phyloP scores from a whole-genome alignment of 35 echinoderm and acorn worm genomes.

The Apostichopus japonicus region DNA sequence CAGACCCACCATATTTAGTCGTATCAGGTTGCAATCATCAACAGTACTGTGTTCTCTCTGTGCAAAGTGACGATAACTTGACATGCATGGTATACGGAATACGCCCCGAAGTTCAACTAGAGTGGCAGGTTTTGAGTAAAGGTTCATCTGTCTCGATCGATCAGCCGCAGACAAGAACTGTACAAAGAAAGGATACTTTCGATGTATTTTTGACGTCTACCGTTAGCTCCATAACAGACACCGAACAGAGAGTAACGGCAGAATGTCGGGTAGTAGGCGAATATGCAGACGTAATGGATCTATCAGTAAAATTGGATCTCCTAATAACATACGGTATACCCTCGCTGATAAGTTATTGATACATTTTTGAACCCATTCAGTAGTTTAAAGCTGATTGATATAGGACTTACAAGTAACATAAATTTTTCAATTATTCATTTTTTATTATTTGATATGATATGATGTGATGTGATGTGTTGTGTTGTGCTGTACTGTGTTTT shows the following conservation, averaged over 20 bases:
- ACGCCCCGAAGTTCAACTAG: neutral
- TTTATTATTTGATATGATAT: too few species aligned
- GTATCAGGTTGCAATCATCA: neutral
- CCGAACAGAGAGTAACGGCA: neutral
- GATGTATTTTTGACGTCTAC: neutral
- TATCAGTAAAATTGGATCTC: neutral
- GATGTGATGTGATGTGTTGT: too few species aligned
- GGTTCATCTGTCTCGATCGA: neutral
- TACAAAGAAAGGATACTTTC: neutral
- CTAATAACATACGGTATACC: neutral
- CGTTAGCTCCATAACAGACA: too few species aligned
- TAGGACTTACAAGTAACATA: neutral
- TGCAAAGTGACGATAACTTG: neutral
- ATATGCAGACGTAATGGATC: neutral
- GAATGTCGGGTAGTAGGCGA: neutral
- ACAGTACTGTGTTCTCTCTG: neutral
- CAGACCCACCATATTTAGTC: neutral
- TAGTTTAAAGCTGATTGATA: neutral
- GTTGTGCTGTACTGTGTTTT: too few species aligned
- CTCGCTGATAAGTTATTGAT: too few species aligned
- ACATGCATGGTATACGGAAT: constrained; percentile 11
- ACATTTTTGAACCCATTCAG: neutral
- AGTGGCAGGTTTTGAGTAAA: neutral
- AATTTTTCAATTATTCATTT: too few species aligned
- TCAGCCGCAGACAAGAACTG: neutral